These are phyloP conservation scores for Pseudococcus jackbeardsleyi DNA, from an alignment of 2,888 invertebrate species.

Conservation along the genomic window DNA sequence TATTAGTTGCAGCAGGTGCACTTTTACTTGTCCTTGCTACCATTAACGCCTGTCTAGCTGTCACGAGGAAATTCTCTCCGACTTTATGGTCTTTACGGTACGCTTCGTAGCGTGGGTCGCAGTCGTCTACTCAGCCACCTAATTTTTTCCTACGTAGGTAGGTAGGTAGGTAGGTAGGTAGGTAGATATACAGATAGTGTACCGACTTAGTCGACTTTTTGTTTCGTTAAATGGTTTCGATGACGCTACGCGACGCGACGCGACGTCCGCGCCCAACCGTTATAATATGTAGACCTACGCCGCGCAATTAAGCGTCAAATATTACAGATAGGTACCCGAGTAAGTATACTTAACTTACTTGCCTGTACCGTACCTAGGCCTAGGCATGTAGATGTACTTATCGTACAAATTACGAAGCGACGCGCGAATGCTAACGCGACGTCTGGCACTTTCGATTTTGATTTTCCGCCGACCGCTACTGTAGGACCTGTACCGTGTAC, in stretches of 20 bases:
- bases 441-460: constrained; percentile 23
- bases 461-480: background rate
- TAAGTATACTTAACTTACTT: background rate
- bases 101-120: background rate
- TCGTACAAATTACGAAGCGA: background rate
- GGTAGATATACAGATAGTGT: no score
- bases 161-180: no score
- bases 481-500: no score
- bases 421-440: background rate
- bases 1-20: background rate
- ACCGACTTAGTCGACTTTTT: background rate
- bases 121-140: background rate
- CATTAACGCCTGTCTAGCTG: constrained; percentile 22
- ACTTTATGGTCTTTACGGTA: constrained; percentile 6
- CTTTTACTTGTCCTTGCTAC: constrained; percentile 41
- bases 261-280: background rate
- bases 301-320: constrained; percentile 23
- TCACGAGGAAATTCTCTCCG: constrained; percentile 10
- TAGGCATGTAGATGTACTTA: background rate
- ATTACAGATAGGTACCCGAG: no score
- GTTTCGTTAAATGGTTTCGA: background rate
- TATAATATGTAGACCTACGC: no score
- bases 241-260: no score
- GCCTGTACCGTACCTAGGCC: no score
- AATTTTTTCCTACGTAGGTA: background rate